Evolutionary conservation across 2,888 invertebrate genomes (phyloP).

Genomic region (Catocala fraxini): DNA sequence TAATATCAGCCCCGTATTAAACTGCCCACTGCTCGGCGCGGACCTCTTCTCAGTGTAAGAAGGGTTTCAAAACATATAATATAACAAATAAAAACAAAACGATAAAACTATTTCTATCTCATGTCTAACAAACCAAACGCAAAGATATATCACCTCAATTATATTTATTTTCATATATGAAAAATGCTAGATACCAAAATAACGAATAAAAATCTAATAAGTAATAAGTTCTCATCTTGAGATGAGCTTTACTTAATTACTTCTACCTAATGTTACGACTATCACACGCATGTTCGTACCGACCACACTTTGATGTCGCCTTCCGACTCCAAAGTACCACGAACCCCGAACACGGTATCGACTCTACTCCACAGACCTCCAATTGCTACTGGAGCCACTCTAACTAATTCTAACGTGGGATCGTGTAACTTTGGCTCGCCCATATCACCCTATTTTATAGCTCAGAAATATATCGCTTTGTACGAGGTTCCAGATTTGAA

Average conservation of each 20-base stretch:
- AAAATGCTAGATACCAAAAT: constrained; percentile 4
- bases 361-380: no score
- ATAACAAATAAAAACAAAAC: constrained; percentile 6
- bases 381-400: no score
- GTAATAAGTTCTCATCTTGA: constrained; percentile 1
- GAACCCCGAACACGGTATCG: not conserved
- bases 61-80: not conserved
- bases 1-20: no score
- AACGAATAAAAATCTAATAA: not conserved
- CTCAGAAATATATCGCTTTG: no score
- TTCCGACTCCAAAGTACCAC: not conserved
- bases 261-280: not conserved
- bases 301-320: constrained; percentile 3
- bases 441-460: no score
- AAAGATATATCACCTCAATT: not conserved
- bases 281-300: constrained; percentile 13
- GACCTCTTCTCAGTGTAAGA: no score
- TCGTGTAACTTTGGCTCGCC: no score
- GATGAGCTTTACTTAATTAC: not conserved
- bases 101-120: not conserved
- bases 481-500: no score
- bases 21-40: no score
- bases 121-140: not conserved
- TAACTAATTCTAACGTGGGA: no score
- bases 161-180: not conserved